A percentile compares a stretch with the other conserved stretches of the same genome.
Evolutionary conservation across 2,113 vertebrate species (phyloP).

Genomic region (Oreochromis niloticus): DNA sequence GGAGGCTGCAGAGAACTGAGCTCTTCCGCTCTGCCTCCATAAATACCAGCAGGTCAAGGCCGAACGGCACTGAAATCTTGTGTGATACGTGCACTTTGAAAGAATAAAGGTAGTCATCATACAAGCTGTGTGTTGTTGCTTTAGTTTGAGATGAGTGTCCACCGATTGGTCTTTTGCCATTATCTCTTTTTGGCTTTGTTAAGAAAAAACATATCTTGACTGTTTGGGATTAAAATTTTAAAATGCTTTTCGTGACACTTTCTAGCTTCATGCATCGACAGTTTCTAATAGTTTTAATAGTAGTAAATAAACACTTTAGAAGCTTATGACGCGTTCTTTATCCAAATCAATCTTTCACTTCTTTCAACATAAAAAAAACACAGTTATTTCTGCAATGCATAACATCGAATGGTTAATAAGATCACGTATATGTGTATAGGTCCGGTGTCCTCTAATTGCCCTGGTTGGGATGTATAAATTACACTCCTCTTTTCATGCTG

Average conservation of each 20-base stretch:
- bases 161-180: neutral
- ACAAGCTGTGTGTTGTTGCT: neutral
- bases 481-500: conserved; percentile 4
- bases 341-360: neutral
- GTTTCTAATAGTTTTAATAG: neutral
- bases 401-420: neutral
- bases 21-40: conserved; percentile 26
- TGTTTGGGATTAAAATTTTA: neutral
- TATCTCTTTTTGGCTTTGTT: neutral
- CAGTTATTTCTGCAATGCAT: neutral
- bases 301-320: neutral
- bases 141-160: neutral
- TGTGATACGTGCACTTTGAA: neutral
- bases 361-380: rapidly evolving
- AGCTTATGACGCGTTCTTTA: neutral
- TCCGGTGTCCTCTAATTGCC: neutral
- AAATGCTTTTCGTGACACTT: neutral
- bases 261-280: neutral
- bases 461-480: neutral
- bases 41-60: conserved; percentile 51
- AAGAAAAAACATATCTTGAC: neutral
- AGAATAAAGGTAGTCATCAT: neutral
- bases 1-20: conserved; percentile 23
- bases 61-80: neutral
- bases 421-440: neutral